These are phyloP conservation scores for Pecten maximus DNA, from an alignment of 2,888 invertebrate genomes.

Conservation along the genomic window DNA sequence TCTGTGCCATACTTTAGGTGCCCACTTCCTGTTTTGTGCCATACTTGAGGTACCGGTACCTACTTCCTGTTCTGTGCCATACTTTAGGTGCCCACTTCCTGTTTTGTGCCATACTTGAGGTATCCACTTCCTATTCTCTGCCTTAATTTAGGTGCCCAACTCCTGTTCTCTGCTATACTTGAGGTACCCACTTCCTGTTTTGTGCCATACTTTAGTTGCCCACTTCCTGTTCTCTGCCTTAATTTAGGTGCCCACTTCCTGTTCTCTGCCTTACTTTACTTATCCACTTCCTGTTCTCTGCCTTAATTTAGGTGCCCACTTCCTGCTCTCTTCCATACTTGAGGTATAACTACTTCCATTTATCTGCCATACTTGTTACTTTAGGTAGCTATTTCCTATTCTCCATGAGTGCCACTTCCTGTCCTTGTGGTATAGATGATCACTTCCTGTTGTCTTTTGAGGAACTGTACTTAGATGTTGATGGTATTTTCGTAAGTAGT, in stretches of 20 bases:
- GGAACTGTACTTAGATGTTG: neutral
- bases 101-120: neutral
- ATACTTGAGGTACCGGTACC: neutral
- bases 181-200: neutral
- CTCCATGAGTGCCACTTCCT: neutral
- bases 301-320: neutral
- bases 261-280: neutral
- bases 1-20: neutral
- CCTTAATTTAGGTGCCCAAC: neutral
- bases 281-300: neutral
- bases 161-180: neutral
- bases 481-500: neutral
- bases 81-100: neutral
- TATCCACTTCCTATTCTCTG: neutral
- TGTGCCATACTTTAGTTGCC: neutral
- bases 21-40: neutral
- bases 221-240: neutral
- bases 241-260: neutral
- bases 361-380: neutral
- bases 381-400: neutral
- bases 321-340: neutral
- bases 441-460: neutral
- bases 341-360: neutral
- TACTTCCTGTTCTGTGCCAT: neutral
- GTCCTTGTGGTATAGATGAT: neutral